Evolutionary conservation across 2,888 invertebrate genomes (phyloP), one percentile per base, ranked within the genome.

Genomic region (Papilio demoleus): DNA sequence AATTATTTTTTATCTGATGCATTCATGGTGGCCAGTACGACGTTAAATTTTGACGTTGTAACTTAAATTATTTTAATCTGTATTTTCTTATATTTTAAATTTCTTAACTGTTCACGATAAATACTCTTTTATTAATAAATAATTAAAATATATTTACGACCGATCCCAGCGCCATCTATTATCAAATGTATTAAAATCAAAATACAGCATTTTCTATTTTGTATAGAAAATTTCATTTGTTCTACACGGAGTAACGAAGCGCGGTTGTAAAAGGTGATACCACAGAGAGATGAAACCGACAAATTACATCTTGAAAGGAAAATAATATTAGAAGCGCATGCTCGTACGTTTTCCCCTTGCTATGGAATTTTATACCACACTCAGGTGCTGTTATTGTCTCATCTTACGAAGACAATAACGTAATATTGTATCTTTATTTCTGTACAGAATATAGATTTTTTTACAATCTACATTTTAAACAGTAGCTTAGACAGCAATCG

Each of bases 281-380:
- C 38, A 24, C 24, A 24, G 38, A n/a, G 40, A 60, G n/a, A 40
- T 60, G 60, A 40, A 60, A 60, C 60, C 60, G n/a, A 24, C 60
- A 60, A 40, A 60, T 40, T 60, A 60, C 38, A 24, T 60, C 60
- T 60, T 60, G 38, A 60, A 60, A 60, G 53, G 53, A 31, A 56
- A 56, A 56, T 31, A 56, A 56, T 56, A 31, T 56, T 56, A 56
- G 53, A 17, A n/a, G 31, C 53, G 17, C 31, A 56, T 56, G 53
- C 31, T 56, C 53, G 17, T 56, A 56, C 27, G 31, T 56, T 53
- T 56, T 17, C 53, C 53, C 31, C 31, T 9, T 27, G 17, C n/a
- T 56, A 56, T 56, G 31, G 31, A 56, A 56, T 56, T 56, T 31
- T 56, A 31, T 56, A 17, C 31, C 31, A 56, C 31, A 31, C 53